These are phyloP conservation scores for Acyrthosiphon pisum DNA, from an alignment of 1,140 invertebrate genomes.

Conservation along the genomic window DNA sequence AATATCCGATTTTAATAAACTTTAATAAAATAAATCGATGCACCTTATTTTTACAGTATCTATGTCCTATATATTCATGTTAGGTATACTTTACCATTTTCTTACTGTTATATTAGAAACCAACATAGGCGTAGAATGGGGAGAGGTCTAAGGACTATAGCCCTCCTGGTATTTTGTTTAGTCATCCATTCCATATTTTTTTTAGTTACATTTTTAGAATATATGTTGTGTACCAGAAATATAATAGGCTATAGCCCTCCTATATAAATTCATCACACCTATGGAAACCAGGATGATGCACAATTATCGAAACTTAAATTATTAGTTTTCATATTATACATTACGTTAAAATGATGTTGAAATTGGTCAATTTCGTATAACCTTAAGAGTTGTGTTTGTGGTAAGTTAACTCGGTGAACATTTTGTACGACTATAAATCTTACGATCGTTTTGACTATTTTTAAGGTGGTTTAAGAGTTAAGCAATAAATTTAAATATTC, in stretches of 20 bases:
- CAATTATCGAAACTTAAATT: background rate
- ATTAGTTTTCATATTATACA: background rate
- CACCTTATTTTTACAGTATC: background rate
- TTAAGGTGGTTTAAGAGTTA: background rate
- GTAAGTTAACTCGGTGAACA: background rate
- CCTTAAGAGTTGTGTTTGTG: background rate
- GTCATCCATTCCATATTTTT: no score
- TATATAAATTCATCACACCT: no score
- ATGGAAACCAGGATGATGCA: background rate
- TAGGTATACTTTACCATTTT: background rate
- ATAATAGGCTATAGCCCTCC: no score
- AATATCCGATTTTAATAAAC: background rate
- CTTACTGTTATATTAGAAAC: background rate
- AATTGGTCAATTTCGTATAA: background rate
- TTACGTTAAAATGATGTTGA: background rate
- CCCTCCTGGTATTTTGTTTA: no score
- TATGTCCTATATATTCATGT: background rate
- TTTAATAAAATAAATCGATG: background rate
- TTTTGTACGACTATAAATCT: background rate
- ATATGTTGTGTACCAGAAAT: no score
- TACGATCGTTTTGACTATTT: background rate
- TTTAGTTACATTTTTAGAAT: no score
- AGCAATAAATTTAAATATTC: background rate
- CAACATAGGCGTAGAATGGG: no score
- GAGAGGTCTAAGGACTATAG: no score